A percentile compares a stretch with the other conserved stretches of the same genome.
These are phyloP conservation scores for Synanthedon formicaeformis DNA, from an alignment of 2,888 invertebrate species.

Conservation along the genomic window DNA sequence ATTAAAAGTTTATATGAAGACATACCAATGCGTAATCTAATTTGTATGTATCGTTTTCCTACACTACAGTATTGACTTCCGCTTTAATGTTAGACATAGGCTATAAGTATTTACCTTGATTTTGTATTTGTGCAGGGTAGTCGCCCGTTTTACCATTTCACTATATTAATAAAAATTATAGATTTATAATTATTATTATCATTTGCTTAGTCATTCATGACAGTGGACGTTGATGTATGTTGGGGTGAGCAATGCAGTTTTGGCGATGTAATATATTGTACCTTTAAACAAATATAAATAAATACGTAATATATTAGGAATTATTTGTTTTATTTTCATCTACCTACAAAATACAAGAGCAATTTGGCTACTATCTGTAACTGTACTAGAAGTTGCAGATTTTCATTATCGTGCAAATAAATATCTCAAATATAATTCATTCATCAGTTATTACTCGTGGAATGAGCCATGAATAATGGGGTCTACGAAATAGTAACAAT, in stretches of 20 bases:
- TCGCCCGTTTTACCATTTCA: conserved; percentile 49
- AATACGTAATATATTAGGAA: conserved; percentile 67
- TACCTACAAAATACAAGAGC: no score
- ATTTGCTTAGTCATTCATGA: conserved; percentile 64
- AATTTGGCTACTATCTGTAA: no score
- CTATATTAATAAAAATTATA: background rate
- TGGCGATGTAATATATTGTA: conserved; percentile 70
- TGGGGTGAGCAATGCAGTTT: conserved; percentile 48
- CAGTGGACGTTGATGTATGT: conserved; percentile 50
- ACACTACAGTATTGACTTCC: conserved; percentile 65
- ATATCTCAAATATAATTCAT: no score
- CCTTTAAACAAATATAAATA: conserved; percentile 68
- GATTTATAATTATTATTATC: conserved; percentile 18
- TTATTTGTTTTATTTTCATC: conserved; percentile 21
- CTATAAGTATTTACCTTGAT: conserved; percentile 59
- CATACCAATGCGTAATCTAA: conserved; percentile 5
- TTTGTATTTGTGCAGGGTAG: conserved; percentile 60
- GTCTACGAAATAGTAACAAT: no score
- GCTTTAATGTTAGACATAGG: conserved; percentile 52
- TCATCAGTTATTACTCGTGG: no score
- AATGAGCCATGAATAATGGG: no score
- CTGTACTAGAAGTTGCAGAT: no score
- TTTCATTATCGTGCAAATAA: no score
- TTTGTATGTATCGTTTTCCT: conserved; percentile 48
- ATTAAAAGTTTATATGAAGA: background rate